Evolutionary conservation across 2,113 vertebrate genomes (phyloP).

Genomic region (Clupea harengus): DNA sequence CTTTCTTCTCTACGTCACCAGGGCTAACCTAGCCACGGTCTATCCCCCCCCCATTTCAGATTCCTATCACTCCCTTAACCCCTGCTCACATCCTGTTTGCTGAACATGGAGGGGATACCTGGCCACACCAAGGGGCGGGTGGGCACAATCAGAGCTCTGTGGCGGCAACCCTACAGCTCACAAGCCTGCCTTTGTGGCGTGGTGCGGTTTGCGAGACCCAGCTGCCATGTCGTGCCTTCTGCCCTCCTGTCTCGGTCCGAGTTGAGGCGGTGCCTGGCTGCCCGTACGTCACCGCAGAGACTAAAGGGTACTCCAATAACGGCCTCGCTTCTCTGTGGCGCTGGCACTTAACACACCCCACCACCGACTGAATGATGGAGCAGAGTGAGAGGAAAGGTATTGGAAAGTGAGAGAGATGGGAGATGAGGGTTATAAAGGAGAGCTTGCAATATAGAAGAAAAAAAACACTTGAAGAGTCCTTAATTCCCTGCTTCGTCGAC

Average conservation of each 20-base stretch:
- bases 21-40: neutral
- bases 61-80: neutral
- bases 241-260: constrained; percentile 5
- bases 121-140: neutral
- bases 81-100: neutral
- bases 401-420: constrained; percentile 22
- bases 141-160: constrained; percentile 16
- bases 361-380: neutral
- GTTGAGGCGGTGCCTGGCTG: constrained; percentile 30
- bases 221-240: neutral
- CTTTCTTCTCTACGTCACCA: neutral
- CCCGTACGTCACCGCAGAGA: neutral
- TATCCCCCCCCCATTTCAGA: neutral
- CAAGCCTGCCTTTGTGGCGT: constrained; percentile 30
- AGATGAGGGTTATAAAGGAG: neutral
- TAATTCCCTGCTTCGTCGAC: neutral
- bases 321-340: neutral
- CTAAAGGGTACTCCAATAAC: neutral
- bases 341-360: neutral
- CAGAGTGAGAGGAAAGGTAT: constrained; percentile 11
- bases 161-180: neutral
- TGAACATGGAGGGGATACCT: neutral
- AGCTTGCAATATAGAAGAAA: neutral
- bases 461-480: neutral
- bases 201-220: neutral